Evolutionary conservation across 92 coral and sea anemone species (phyloP).

Genomic region (Parazoanthus darwini): DNA sequence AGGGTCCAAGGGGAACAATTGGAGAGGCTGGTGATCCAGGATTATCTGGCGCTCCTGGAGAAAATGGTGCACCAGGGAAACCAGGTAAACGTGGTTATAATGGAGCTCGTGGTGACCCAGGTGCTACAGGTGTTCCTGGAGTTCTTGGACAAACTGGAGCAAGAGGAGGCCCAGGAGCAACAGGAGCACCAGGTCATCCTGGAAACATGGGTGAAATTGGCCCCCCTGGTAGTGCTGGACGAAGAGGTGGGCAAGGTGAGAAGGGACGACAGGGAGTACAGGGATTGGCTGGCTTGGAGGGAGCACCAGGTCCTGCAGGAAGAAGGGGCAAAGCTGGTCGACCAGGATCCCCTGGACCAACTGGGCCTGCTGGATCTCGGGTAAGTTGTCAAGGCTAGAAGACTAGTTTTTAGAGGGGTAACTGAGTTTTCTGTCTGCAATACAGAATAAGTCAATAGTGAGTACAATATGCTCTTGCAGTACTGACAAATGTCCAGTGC

Average conservation of each 20-base stretch:
- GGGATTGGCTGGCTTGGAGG: not conserved
- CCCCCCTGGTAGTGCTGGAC: conserved; percentile 7
- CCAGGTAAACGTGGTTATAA: conserved; percentile 10
- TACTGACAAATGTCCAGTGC: too few relatives aligned
- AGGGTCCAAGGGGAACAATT: not conserved
- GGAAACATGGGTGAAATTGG: conserved; percentile 20
- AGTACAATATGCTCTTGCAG: too few relatives aligned
- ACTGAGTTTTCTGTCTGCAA: too few relatives aligned
- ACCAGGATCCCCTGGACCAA: conserved; percentile 27
- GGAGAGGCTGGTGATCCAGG: conserved; percentile 15
- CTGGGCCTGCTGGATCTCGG: conserved; percentile 28
- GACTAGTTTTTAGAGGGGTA: not conserved
- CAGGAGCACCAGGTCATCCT: conserved; percentile 16
- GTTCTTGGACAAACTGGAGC: not conserved
- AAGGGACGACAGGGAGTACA: conserved; percentile 14
- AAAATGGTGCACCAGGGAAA: conserved; percentile 17
- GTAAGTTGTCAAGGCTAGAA: not conserved
- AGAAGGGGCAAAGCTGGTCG: conserved; percentile 19
- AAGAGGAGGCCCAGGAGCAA: conserved; percentile 1
- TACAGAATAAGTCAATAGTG: too few relatives aligned
- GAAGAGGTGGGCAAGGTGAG: not conserved
- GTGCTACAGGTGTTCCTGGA: conserved; percentile 15
- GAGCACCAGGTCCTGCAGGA: conserved; percentile 16
- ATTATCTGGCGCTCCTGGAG: not conserved
- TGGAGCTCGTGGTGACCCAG: conserved; percentile 24